Evolutionary conservation across 2,888 invertebrate genomes (phyloP).

Genomic region (Melanostoma scalare): DNA sequence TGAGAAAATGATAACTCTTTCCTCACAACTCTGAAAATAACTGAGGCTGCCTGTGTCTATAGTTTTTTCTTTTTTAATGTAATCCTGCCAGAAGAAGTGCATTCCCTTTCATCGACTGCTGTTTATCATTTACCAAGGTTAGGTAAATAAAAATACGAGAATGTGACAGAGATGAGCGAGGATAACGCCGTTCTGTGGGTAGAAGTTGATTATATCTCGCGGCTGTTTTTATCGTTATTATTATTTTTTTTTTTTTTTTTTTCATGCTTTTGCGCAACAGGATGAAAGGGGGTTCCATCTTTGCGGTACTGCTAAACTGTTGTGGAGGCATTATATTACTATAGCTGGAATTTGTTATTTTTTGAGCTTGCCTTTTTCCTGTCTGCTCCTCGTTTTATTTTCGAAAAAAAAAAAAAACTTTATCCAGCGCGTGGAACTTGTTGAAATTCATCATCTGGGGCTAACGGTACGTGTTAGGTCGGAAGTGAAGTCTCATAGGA

Average conservation of each 20-base stretch:
- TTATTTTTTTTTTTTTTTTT: slow-evolving; percentile 1
- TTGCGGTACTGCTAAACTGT: slow-evolving; percentile 6
- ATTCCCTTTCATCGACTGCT: slow-evolving; percentile 10
- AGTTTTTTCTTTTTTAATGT: slow-evolving; percentile 10
- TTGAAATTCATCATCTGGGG: slow-evolving; percentile 25
- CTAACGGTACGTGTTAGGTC: slow-evolving; percentile 43
- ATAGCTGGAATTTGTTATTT: slow-evolving; percentile 41
- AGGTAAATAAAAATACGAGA: slow-evolving; percentile 19
- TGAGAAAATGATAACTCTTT: background rate
- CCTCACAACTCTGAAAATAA: background rate
- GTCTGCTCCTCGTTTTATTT: slow-evolving; percentile 15
- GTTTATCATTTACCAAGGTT: slow-evolving; percentile 12
- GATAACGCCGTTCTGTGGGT: slow-evolving; percentile 15
- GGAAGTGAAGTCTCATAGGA: slow-evolving; percentile 44
- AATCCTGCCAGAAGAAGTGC: slow-evolving; percentile 21
- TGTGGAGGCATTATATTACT: slow-evolving; percentile 25
- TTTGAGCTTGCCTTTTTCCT: slow-evolving; percentile 27
- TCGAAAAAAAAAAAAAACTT: slow-evolving; percentile 8
- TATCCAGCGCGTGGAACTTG: slow-evolving; percentile 7
- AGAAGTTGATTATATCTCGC: slow-evolving; percentile 7
- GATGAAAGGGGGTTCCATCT: background rate
- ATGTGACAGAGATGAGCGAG: background rate
- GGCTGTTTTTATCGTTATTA: slow-evolving; percentile 5
- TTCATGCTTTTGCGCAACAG: slow-evolving; percentile 9
- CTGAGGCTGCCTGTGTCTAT: background rate